phyloP scores from a whole-genome alignment of 2,113 vertebrate genomes.

The Chionis minor region DNA sequence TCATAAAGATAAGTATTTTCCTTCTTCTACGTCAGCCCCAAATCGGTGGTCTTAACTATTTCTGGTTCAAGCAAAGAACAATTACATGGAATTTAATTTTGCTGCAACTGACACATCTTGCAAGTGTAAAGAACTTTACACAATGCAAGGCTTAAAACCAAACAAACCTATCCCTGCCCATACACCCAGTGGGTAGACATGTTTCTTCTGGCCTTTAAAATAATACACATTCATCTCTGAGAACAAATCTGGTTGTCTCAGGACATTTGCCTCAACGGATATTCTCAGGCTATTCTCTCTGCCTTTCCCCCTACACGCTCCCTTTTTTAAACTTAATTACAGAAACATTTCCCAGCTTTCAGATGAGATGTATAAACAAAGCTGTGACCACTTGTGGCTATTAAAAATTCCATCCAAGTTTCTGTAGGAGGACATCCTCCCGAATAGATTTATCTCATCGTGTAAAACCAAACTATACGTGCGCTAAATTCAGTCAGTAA shows the following conservation, averaged over 20 bases:
- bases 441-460: neutral
- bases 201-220: constrained; percentile 32
- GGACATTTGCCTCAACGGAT: constrained; percentile 23
- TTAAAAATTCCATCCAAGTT: constrained; percentile 33
- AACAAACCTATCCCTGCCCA: neutral
- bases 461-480: neutral
- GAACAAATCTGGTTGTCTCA: constrained; percentile 30
- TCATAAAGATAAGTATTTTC: constrained; percentile 1
- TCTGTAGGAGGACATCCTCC: constrained; percentile 32
- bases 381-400: constrained; percentile 34
- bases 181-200: neutral
- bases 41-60: neutral
- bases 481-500: neutral
- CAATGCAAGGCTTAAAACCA: neutral
- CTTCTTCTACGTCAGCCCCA: neutral
- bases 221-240: constrained; percentile 38
- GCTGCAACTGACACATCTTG: neutral
- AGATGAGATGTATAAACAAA: constrained; percentile 45
- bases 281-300: constrained; percentile 51
- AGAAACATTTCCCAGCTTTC: constrained; percentile 41
- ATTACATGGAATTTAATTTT: neutral
- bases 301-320: neutral
- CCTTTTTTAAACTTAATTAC: neutral
- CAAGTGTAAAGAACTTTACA: constrained; percentile 12
- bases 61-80: neutral